A percentile compares a stretch with the other conserved stretches of the same genome.
Evolutionary conservation across 2,888 invertebrate species (phyloP).

Genomic region (Ecliptopera silaceata): DNA sequence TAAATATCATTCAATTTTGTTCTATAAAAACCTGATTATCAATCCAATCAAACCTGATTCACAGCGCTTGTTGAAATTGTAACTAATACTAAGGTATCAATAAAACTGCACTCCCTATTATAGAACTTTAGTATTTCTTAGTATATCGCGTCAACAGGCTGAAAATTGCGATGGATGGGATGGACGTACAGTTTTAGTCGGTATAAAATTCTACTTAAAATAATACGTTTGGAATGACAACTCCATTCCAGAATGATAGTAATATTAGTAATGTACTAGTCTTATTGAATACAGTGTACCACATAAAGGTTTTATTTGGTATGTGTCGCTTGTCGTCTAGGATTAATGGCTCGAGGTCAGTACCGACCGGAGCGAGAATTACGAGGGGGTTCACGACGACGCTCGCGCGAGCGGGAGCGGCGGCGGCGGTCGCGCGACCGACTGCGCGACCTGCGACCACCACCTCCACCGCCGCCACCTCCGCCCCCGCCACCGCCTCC

Average conservation of each 20-base stretch:
- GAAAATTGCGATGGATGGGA: too few relatives aligned
- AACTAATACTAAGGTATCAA: too few relatives aligned
- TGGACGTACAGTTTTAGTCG: too few relatives aligned
- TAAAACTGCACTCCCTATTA: too few relatives aligned
- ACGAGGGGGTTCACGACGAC: slow-evolving; percentile 78
- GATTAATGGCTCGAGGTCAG: slow-evolving; percentile 45
- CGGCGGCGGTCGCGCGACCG: slow-evolving; percentile 79
- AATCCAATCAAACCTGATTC: too few relatives aligned
- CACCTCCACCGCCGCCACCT: slow-evolving; percentile 28
- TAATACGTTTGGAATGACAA: neutral
- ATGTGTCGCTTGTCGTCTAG: slow-evolving; percentile 13
- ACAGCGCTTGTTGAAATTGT: too few relatives aligned
- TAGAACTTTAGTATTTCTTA: too few relatives aligned
- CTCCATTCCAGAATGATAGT: neutral
- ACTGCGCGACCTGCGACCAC: slow-evolving; percentile 63
- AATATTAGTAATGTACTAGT: too few relatives aligned
- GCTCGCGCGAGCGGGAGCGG: slow-evolving; percentile 83
- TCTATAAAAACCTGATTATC: too few relatives aligned
- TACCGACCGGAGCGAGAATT: slow-evolving; percentile 83
- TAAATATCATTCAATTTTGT: too few relatives aligned
- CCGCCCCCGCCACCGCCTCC: slow-evolving; percentile 66
- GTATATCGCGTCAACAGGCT: too few relatives aligned
- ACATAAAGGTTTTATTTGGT: neutral
- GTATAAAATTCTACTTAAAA: neutral
- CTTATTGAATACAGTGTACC: neutral